Base-by-base conservation (phyloP, 2,113 vertebrate genomes). In the Apus apus region DNA sequence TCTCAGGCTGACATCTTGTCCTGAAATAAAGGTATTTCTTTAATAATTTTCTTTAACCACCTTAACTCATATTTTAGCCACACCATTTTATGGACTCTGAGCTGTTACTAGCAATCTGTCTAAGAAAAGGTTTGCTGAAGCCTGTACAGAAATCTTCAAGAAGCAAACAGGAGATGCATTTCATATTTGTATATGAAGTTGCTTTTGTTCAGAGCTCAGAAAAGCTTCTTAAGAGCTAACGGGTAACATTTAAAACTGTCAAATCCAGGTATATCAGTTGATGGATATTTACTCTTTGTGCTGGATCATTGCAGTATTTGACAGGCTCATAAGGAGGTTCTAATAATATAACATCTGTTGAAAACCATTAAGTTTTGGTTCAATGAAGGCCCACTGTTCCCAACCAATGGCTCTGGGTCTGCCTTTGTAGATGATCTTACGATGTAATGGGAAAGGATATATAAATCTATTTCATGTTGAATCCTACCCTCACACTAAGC, bases 401-500 rank as follows among this genome's bases (percentile, higher is more conserved):
- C 13, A 87, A 7, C 3, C 30, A 38, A 1, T 51, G 11, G 22
- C 9, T 72, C 26, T 87, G 23, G 15, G 65, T 29, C 11, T 89
- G 32, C 19, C 29, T 90, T 76, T 88, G 25, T 53, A 62, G 56
- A 46, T 38, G 46, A 71, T 38, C 34, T 95, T 61, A 30, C 6
- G 12, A 11, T 56, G 8, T 20, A 71, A 20, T 23, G 40, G 23
- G 8, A 43, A 43, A 43, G 26, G 67, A 50, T 70, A 8, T 57
- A 53, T 46, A 34, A 0, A 5, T 60, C 78, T 72, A 36, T 46
- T 16, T 62, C 27, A 43, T 0, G 1, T 2, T 9, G 67, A 80
- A 72, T 61, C 45, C 12, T 57, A 26, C 21, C 6, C 8, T 94
- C 0, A 1, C 11, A 72, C 13, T 57, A 50, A 84, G 25, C 22